Evolutionary conservation across 2,888 invertebrate species (phyloP), one percentile per base, ranked within the genome.

Genomic region (Penaeus monodon): DNA sequence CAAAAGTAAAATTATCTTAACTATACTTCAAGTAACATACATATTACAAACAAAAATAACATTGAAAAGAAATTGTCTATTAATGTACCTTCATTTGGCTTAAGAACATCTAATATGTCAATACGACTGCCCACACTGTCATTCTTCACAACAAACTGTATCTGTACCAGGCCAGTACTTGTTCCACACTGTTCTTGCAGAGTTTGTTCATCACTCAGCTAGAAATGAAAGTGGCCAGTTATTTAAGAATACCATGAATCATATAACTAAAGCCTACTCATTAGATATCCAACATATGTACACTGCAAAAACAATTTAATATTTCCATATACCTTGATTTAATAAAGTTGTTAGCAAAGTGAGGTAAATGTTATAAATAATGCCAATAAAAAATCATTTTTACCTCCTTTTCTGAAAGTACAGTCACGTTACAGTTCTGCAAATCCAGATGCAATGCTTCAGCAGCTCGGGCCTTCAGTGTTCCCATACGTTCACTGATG

Each of bases 101-200:
- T 84, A 17, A 84, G 65, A 17, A 84, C 84, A 77, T 84, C 84
- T 27, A 84, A 29, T 33, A 84, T 84, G n/a, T 84, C 80, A n/a
- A 79, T 79, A 49, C 57, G 38, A 24, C 57, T 44, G 38, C 64
- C 88, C 12, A 10, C 80, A 49, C 63, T 78, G 22, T 74, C 81
- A 6, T 22, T 66, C 70, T 77, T 85, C 33, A 82, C 78, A 29
- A 83, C 78, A 83, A 88, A 88, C 80, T 88, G 88, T 2, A 88
- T 79, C 57, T 88, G 88, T 22, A 88, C 88, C n/a, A 66, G 70
- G 10, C 88, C 88, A 27, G 78, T 74, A 24, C 80, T 70, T 20
- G 88, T 85, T 12, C 85, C 83, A 83, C 88, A 88, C 22, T 85
- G 88, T 65, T 88, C 79, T 64, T 88, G 88, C 57, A 88, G 33